phyloP scores from a whole-genome alignment of 2,888 invertebrate genomes.

The Apamea anceps region DNA sequence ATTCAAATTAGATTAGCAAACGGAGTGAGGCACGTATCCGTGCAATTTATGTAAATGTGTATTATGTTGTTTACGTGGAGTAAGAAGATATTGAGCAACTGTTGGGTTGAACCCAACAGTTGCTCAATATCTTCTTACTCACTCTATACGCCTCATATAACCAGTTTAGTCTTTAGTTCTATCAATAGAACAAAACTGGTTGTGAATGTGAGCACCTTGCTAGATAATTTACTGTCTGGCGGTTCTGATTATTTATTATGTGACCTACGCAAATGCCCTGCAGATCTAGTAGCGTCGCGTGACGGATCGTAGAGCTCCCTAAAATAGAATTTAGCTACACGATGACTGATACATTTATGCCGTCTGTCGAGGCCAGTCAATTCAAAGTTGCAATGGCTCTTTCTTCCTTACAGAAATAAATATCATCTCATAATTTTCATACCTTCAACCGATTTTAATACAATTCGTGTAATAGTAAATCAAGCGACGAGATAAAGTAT shows the following conservation, averaged over 20 bases:
- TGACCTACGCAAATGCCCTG: neutral
- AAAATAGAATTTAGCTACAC: neutral
- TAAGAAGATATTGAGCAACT: slow-evolving; percentile 1
- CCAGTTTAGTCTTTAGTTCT: too few relatives aligned
- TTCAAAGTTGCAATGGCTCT: neutral
- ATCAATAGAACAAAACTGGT: neutral
- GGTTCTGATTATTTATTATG: neutral
- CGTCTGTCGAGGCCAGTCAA: neutral
- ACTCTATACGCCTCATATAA: too few relatives aligned
- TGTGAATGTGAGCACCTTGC: neutral
- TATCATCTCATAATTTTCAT: neutral
- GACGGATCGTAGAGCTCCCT: neutral
- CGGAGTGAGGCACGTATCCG: slow-evolving; percentile 12
- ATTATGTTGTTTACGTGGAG: slow-evolving; percentile 11
- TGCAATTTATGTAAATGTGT: slow-evolving; percentile 32
- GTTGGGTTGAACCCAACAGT: too few relatives aligned
- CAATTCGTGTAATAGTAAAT: neutral
- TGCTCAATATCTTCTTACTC: too few relatives aligned
- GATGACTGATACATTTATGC: neutral
- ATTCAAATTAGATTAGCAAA: slow-evolving; percentile 26
- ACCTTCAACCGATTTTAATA: neutral
- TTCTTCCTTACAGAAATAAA: neutral
- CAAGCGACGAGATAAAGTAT: neutral
- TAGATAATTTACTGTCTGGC: neutral
- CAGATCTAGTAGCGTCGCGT: neutral